These are phyloP conservation scores for Drosophila seguyi DNA, from an alignment of 1,140 invertebrate species.

Conservation along the genomic window DNA sequence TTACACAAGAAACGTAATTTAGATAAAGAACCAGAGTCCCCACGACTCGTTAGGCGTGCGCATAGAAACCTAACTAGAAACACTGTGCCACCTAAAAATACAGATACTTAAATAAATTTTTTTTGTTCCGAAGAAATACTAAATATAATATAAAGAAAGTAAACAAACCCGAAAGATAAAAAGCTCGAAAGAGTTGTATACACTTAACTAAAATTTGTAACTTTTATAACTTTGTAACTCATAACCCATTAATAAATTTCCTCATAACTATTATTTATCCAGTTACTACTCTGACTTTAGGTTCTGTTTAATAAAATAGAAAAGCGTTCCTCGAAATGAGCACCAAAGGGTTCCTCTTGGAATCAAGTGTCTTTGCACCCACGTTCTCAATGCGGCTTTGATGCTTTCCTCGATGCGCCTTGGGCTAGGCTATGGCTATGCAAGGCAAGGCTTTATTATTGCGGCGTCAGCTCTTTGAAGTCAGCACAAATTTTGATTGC, in stretches of 20 bases:
- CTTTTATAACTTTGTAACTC: not conserved
- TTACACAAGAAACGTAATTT: not conserved
- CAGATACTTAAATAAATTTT: no score
- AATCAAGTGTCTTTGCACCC: constrained; percentile 4
- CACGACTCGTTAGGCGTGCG: not conserved
- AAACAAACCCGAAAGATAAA: not conserved
- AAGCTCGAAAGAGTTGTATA: no score
- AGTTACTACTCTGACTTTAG: not conserved
- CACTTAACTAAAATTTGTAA: not conserved
- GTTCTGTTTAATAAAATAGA: not conserved
- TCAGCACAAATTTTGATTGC: constrained; percentile 45
- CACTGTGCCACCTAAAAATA: not conserved
- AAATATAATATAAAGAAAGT: not conserved
- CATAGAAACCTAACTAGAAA: not conserved
- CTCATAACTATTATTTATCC: not conserved
- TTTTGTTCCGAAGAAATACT: no score
- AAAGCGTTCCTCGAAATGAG: not conserved
- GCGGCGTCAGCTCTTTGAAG: constrained; percentile 55
- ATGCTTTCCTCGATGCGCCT: constrained; percentile 36
- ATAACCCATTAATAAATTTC: not conserved
- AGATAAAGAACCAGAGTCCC: not conserved
- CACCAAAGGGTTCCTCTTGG: not conserved
- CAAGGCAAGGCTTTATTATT: constrained; percentile 36
- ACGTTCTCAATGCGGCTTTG: constrained; percentile 14
- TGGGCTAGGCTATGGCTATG: constrained; percentile 43